Conservation (phyloP, 2,113 vertebrate species). For the Phaethornis superciliosus region DNA sequence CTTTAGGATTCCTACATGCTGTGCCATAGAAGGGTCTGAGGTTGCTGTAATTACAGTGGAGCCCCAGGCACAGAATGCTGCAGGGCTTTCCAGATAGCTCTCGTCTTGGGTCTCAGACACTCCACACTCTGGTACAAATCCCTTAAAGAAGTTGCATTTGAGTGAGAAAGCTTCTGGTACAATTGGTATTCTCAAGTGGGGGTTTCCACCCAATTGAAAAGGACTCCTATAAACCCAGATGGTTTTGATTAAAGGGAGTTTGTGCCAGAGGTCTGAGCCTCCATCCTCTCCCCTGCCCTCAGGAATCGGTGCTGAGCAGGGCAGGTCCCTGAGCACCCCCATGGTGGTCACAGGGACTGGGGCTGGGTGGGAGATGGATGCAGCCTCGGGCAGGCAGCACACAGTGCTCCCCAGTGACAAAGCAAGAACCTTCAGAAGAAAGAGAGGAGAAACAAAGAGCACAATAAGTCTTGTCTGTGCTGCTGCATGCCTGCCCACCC, state of each 20-base stretch:
- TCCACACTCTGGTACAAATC: neutral
- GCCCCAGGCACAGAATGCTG: neutral
- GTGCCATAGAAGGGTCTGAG: neutral
- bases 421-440: neutral
- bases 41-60: neutral
- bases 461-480: neutral
- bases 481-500: neutral
- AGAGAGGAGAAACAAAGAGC: fast-evolving
- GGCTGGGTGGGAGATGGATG: neutral
- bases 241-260: neutral
- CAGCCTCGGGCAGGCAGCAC: neutral
- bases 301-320: neutral
- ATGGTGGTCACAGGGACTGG: fast-evolving
- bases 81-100: neutral
- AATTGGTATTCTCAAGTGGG: neutral
- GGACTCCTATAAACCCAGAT: neutral
- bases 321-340: neutral
- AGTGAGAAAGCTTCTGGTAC: neutral
- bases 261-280: neutral
- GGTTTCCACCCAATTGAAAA: conserved; percentile 23
- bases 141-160: neutral
- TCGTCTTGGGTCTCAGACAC: neutral
- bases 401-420: neutral
- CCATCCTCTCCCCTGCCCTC: neutral
- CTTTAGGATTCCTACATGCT: neutral